These are phyloP conservation scores for Rattus rattus DNA, from an alignment of 2,113 vertebrate genomes.

Conservation along the genomic window DNA sequence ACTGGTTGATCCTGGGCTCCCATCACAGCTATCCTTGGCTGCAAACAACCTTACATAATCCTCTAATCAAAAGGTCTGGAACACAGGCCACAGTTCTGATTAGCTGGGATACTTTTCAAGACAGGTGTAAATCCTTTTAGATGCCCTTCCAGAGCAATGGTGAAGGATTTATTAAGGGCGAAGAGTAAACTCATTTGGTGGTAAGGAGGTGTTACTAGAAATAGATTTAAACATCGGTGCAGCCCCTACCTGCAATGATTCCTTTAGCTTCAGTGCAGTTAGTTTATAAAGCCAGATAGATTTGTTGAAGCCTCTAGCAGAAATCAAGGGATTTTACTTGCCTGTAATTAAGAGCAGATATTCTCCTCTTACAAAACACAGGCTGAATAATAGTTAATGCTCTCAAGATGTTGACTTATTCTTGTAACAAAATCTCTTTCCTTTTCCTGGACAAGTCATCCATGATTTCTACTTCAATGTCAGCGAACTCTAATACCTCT, in stretches of 20 bases:
- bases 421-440: neutral
- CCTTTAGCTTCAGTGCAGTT: neutral
- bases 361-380: neutral
- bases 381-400: neutral
- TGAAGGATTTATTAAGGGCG: neutral
- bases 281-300: neutral
- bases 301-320: neutral
- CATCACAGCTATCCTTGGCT: neutral
- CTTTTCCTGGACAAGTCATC: neutral
- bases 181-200: slow-evolving; percentile 4
- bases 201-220: neutral
- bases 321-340: neutral
- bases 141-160: neutral
- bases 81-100: neutral
- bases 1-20: neutral
- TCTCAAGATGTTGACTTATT: neutral
- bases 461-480: neutral
- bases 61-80: neutral
- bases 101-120: neutral
- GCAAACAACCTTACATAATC: neutral
- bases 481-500: neutral
- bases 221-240: neutral
- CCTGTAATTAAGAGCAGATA: neutral
- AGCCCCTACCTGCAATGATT: neutral
- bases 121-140: neutral